Base-by-base conservation (phyloP, 2,888 invertebrate species). In the Catonia carolina region DNA sequence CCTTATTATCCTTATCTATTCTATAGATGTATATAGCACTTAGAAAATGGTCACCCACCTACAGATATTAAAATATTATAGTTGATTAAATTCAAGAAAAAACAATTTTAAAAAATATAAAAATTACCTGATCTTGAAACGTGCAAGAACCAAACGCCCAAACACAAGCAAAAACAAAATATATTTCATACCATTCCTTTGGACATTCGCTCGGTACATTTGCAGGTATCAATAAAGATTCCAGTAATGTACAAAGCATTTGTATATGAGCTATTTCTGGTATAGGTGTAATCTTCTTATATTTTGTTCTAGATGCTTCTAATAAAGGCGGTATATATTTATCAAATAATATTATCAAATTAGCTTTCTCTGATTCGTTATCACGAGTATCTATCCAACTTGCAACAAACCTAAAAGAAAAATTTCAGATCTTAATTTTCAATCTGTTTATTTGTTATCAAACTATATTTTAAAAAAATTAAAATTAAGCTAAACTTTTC, bases 91-190 rank as follows among this genome's bases (percentile, higher is more conserved):
- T n/a, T n/a, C n/a, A n/a, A n/a, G n/a, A n/a, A n/a, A n/a, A n/a
- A n/a, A n/a, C n/a, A n/a, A n/a, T n/a, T n/a, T n/a, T n/a, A n/a
- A n/a, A n/a, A n/a, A n/a, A n/a, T n/a, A n/a, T n/a, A 41, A 18
- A n/a, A 3, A 48, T 59, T 58, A 72, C 72, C 68, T 78, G 78
- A 75, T 95, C 95, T 77, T 92, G 92, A 72, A 90, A 94, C 56
- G 90, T 79, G 0, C 86, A 84, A 0, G 95, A 92, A 1, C 96
- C 96, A 69, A 96, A 97, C 0, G 94, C 91, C 95, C 96, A 96
- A 20, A 95, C 80, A 54, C 85, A 79, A 27, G 86, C 83, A 70
- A 95, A 96, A 0, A 85, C 92, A 73, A 96, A 97, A 72, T 95
- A 96, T 7, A 86, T 82, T 75, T 97, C 96, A 69, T 89, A 89